Evolutionary conservation across 64 coral and sea anemone species (phyloP), one percentile per base, ranked within the genome.

Genomic region (Hydrozoanthus tunicans): DNA sequence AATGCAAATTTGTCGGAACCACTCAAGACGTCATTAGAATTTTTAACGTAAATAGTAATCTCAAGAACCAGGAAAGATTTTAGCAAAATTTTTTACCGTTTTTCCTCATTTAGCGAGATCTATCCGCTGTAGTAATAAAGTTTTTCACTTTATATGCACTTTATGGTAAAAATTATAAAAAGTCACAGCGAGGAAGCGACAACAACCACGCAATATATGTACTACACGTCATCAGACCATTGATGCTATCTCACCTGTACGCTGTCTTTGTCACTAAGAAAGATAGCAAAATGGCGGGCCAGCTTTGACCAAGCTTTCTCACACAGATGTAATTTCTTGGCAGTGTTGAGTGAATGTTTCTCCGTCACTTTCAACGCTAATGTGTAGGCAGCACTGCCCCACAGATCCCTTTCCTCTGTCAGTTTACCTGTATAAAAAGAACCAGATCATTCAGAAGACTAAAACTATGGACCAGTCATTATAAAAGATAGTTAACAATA

Each of bases 271-370:
- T 96, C 94, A 81, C 92, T 94, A 17, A 99, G 82, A 65, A 93
- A 93, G 56, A 99, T 90, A n/a, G 91, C 92, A 73, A 99, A 99
- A 83, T 99, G 97, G 68, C 92, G 86, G 5, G 94, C 92, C 9
- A 99, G 68, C 73, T 95, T 95, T 58, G 97, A 94, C 97, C 97
- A 99, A 12, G 97, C 97, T 90, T 95, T 95, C 26, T 99, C 97
- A 14, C 89, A 93, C 52, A 99, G 94, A 71, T 99, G 97, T 52
- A 99, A 26, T 77, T 93, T 94, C 79, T 99, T 99, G 12, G 97
- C 97, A 64, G 94, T 95, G 78, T 90, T 95, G 2, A 99, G 71
- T 9, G 94, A 93, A 32, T 99, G 97, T 80, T 93, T 95, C 43
- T 99, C 94, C 0, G 97, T 99, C 7, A 99, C 97, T 67, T 99